Evolutionary conservation across 2,888 invertebrate species (phyloP).

Genomic region (Ennomos erosarius): DNA sequence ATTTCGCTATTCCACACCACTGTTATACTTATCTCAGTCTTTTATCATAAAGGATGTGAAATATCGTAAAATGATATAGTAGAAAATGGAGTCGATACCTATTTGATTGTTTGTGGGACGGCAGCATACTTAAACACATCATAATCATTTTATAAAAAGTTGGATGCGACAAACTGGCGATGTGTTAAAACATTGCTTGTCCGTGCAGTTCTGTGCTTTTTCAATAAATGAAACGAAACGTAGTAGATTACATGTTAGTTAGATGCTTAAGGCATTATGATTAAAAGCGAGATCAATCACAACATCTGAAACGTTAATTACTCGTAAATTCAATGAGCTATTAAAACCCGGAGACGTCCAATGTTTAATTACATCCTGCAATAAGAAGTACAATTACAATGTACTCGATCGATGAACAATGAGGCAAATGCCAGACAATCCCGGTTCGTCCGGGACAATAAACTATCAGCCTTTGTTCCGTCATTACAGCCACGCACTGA

Average conservation of each 20-base stretch:
- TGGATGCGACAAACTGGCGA: too few species aligned
- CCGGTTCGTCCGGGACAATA: slow-evolving; percentile 45
- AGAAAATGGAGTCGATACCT: slow-evolving; percentile 1
- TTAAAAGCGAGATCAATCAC: slow-evolving; percentile 13
- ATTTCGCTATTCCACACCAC: not conserved
- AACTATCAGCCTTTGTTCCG: slow-evolving; percentile 62
- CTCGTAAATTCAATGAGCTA: slow-evolving; percentile 8
- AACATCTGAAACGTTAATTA: slow-evolving; percentile 6
- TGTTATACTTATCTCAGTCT: not conserved
- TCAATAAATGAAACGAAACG: too few species aligned
- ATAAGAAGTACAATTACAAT: slow-evolving; percentile 12
- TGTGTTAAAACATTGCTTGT: too few species aligned
- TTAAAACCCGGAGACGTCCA: slow-evolving; percentile 9
- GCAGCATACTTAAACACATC: not conserved
- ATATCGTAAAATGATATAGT: slow-evolving; percentile 8
- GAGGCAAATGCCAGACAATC: slow-evolving; percentile 9
- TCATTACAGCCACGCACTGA: slow-evolving; percentile 60
- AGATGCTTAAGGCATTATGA: not conserved
- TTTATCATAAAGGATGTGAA: slow-evolving; percentile 17
- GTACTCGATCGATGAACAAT: slow-evolving; percentile 11
- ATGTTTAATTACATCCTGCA: slow-evolving; percentile 17
- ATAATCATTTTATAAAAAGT: not conserved
- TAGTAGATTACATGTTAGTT: too few species aligned
- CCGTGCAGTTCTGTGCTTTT: too few species aligned
- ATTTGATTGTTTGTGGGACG: slow-evolving; percentile 1